A percentile compares a stretch with the other conserved stretches of the same genome.
Evolutionary conservation across 2,888 invertebrate genomes (phyloP).

Genomic region (Julus scanicus): DNA sequence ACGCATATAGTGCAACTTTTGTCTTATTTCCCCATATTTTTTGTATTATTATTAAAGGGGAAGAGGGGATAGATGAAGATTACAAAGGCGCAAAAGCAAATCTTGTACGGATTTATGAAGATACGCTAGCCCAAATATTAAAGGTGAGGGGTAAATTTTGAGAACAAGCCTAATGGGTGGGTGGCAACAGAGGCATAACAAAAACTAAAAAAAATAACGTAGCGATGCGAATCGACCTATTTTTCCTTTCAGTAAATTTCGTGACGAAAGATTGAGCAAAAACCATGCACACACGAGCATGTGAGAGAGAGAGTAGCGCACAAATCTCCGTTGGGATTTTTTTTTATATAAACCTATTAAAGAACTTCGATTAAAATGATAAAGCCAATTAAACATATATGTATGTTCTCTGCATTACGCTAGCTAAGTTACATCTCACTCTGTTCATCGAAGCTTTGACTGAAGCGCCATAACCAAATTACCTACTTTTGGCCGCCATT

Average conservation of each 20-base stretch:
- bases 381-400: background rate
- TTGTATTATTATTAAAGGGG: background rate
- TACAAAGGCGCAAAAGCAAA: background rate
- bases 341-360: background rate
- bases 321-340: background rate
- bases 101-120: background rate
- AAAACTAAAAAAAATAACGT: background rate
- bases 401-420: background rate
- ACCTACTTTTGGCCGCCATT: constrained; percentile 7
- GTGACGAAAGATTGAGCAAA: background rate
- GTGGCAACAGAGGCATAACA: background rate
- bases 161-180: background rate
- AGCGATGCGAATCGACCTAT: constrained; percentile 12
- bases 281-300: background rate
- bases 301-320: background rate
- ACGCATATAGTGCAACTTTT: background rate
- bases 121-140: background rate
- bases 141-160: background rate
- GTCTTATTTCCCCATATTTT: background rate
- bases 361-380: background rate
- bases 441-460: too few relatives aligned
- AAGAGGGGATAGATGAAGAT: background rate
- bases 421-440: background rate
- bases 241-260: constrained; percentile 4
- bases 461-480: background rate